Percentiles rank a stretch among this genome's conserved stretches.
Evolutionary conservation across 2,113 vertebrate species (phyloP).

Genomic region (Pygoscelis antarcticus): DNA sequence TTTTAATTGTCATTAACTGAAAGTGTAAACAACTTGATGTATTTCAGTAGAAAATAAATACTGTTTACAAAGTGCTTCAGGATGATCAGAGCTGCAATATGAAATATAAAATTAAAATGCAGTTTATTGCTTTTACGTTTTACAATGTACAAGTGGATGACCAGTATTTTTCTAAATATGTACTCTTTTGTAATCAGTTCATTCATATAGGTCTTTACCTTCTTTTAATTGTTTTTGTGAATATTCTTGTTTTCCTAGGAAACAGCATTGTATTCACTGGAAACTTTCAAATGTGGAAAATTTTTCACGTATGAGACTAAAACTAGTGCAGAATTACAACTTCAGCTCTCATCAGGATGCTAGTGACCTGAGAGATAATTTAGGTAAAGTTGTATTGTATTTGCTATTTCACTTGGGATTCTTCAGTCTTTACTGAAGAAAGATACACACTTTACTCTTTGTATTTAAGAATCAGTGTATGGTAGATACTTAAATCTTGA

Average conservation of each 20-base stretch:
- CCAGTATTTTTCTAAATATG: not conserved
- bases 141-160: not conserved
- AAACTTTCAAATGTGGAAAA: conserved; percentile 94
- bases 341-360: conserved; percentile 89
- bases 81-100: not conserved
- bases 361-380: conserved; percentile 93
- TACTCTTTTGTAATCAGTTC: not conserved
- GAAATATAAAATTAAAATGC: not conserved
- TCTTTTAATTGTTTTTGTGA: not conserved
- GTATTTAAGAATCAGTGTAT: not conserved
- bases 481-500: not conserved
- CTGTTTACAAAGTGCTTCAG: not conserved
- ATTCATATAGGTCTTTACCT: not conserved
- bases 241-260: conserved; percentile 73
- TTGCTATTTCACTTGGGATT: not conserved
- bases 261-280: conserved; percentile 83
- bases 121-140: not conserved
- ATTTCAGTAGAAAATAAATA: not conserved
- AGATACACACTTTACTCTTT: not conserved
- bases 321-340: conserved; percentile 90
- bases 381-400: conserved; percentile 77
- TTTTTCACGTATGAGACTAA: conserved; percentile 95
- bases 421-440: not conserved
- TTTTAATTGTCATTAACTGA: not conserved
- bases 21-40: not conserved